These are phyloP conservation scores for Cephus nigrinus DNA, from an alignment of 2,888 invertebrate genomes.

Conservation along the genomic window DNA sequence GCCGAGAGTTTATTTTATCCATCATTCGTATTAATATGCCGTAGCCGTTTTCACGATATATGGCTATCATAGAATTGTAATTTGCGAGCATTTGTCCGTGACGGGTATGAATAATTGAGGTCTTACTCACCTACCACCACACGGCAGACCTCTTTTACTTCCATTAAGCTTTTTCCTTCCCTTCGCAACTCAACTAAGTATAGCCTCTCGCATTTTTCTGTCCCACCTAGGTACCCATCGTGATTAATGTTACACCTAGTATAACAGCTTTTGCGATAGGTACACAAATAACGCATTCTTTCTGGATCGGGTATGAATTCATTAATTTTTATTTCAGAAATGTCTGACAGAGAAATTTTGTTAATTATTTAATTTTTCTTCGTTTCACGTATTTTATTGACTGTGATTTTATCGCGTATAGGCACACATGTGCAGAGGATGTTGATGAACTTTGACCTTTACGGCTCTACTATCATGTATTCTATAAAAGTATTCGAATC, in stretches of 20 bases:
- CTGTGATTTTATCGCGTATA: background rate
- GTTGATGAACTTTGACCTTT: background rate
- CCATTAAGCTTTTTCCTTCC: background rate
- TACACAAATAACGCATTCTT: background rate
- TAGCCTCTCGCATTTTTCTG: background rate
- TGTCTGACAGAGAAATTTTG: background rate
- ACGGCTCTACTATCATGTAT: background rate
- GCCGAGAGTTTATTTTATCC: slow-evolving; percentile 37
- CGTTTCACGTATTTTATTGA: background rate
- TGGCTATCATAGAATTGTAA: slow-evolving; percentile 31
- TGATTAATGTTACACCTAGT: background rate
- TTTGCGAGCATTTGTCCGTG: slow-evolving; percentile 29
- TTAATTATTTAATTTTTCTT: background rate
- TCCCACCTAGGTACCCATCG: background rate
- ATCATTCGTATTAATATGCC: slow-evolving; percentile 39
- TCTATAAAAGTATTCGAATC: background rate
- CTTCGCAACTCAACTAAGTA: background rate
- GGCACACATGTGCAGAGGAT: background rate
- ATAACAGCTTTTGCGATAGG: background rate
- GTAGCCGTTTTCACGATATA: slow-evolving; percentile 27
- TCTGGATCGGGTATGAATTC: background rate
- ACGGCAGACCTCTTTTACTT: background rate
- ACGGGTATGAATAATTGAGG: slow-evolving; percentile 6
- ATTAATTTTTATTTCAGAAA: background rate
- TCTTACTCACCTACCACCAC: background rate